Percentiles rank a stretch among this genome's conserved stretches.
Evolutionary conservation across 64 coral and sea anemone genomes (phyloP).

Genomic region (Exaiptasia diaphana): DNA sequence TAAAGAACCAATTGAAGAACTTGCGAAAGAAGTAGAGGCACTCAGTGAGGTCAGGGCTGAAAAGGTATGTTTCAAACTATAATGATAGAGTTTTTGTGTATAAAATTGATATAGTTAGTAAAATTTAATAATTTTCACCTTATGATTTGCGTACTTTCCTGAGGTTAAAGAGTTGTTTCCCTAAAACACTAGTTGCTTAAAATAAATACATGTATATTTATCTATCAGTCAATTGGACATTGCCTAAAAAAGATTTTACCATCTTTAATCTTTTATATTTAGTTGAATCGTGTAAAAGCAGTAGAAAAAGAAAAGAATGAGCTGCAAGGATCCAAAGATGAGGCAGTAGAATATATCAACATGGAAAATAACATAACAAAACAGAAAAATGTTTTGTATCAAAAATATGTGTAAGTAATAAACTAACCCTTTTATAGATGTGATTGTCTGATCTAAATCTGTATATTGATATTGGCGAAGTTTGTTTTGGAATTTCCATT

Average conservation of each 20-base stretch:
- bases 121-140: too few species aligned
- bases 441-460: background rate
- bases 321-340: slow-evolving; percentile 89
- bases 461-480: background rate
- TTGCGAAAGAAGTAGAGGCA: slow-evolving; percentile 82
- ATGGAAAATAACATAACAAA: slow-evolving; percentile 81
- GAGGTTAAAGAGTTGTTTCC: too few species aligned
- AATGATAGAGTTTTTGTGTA: too few species aligned
- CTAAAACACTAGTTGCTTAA: too few species aligned
- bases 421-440: too few species aligned
- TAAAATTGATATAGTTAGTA: too few species aligned
- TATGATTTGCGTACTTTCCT: too few species aligned
- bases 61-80: slow-evolving; percentile 67
- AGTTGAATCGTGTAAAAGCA: slow-evolving; percentile 98
- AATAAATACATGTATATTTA: too few species aligned
- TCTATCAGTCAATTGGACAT: too few species aligned
- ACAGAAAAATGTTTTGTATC: slow-evolving; percentile 76
- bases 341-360: slow-evolving; percentile 93
- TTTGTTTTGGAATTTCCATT: too few species aligned
- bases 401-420: slow-evolving; percentile 88
- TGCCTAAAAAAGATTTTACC: too few species aligned
- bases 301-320: slow-evolving; percentile 99
- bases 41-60: slow-evolving; percentile 91
- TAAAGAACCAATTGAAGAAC: slow-evolving; percentile 91
- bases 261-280: too few species aligned